Conservation (phyloP, 2,113 vertebrate species). For the Etheostoma spectabile region DNA sequence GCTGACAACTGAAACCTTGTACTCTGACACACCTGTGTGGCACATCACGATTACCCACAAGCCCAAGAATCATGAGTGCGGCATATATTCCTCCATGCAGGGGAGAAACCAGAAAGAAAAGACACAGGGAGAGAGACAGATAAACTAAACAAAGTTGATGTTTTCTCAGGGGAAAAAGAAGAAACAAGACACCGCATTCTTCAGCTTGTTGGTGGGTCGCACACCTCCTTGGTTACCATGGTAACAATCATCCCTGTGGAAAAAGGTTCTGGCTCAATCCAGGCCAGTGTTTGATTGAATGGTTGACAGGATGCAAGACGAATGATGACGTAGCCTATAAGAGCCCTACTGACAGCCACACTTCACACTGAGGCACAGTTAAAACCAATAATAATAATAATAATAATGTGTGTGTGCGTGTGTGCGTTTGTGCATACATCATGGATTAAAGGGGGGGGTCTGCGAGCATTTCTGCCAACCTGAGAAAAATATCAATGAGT, state of each 20-base stretch:
- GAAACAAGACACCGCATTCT: conserved; percentile 52
- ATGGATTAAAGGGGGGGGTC: conserved; percentile 47
- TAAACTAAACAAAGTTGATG: conserved; percentile 55
- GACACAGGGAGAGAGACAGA: conserved; percentile 6
- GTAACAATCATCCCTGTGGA: conserved; percentile 68
- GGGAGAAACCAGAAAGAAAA: conserved; percentile 7
- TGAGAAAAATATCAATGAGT: conserved; percentile 65
- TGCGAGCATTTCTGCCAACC: conserved; percentile 38
- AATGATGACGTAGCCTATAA: conserved; percentile 62
- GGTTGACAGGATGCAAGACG: conserved; percentile 69
- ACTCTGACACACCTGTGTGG: conserved; percentile 54
- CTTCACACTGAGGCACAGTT: conserved; percentile 58
- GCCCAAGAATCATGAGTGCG: background rate
- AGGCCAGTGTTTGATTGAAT: conserved; percentile 74
- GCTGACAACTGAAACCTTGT: conserved; percentile 20
- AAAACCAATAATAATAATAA: conserved; percentile 46
- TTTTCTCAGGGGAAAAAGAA: conserved; percentile 35
- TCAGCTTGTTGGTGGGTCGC: conserved; percentile 57
- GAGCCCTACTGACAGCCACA: conserved; percentile 58
- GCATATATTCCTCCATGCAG: background rate
- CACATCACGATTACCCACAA: conserved; percentile 50
- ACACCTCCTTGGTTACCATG: conserved; percentile 73
- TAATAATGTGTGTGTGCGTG: background rate
- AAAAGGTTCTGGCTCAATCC: conserved; percentile 62
- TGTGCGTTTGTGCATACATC: conserved; percentile 10